Evolutionary conservation across 2,113 vertebrate species (phyloP).

Genomic region (Halichoerus grypus): DNA sequence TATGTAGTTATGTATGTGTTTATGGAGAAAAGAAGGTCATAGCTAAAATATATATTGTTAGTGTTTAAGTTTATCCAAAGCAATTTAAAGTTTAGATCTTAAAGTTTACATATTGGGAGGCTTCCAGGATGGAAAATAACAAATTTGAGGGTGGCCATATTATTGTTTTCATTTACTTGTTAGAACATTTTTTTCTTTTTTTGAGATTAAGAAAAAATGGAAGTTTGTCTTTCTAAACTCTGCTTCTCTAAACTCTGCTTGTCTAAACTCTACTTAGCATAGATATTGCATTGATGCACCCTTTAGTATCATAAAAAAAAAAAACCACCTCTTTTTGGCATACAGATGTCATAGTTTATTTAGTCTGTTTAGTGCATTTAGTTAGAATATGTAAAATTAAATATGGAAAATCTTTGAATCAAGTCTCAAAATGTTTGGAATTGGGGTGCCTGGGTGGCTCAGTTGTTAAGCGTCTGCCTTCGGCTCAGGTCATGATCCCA

Average conservation of each 20-base stretch:
- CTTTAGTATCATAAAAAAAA: neutral
- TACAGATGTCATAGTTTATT: neutral
- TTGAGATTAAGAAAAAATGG: neutral
- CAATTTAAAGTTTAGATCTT: conserved; percentile 31
- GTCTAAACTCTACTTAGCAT: neutral
- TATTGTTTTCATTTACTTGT: conserved; percentile 2
- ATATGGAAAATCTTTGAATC: neutral
- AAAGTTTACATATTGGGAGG: neutral
- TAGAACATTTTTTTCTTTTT: neutral
- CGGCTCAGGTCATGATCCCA: no score
- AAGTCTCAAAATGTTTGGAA: conserved; percentile 22
- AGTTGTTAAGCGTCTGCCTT: no score
- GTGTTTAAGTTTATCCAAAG: conserved; percentile 8
- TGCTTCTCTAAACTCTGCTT: neutral
- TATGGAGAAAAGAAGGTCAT: conserved; percentile 31
- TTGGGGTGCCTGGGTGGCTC: neutral
- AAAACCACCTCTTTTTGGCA: neutral
- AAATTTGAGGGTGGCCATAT: neutral
- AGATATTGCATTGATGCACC: neutral
- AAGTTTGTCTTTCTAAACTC: neutral
- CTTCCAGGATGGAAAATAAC: neutral
- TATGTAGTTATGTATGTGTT: conserved; percentile 56
- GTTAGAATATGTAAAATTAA: conserved; percentile 33
- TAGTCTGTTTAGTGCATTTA: conserved; percentile 1
- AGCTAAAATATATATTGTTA: conserved; percentile 50